phyloP scores from a whole-genome alignment of 2,888 invertebrate species.

The Tribolium freemani region DNA sequence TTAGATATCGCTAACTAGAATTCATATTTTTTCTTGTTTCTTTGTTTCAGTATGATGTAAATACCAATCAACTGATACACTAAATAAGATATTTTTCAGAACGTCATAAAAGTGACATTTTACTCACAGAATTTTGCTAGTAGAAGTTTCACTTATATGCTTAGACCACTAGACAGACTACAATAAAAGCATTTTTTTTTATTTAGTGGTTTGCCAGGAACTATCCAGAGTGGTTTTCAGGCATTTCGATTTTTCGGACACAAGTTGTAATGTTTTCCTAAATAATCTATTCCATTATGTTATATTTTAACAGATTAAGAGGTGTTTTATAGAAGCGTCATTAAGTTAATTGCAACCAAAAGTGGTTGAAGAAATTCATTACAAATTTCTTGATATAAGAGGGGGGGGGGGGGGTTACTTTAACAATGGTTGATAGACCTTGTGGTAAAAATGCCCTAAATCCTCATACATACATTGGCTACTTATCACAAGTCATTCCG shows the following conservation, averaged over 20 bases:
- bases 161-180: constrained; percentile 6
- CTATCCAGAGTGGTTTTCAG: constrained; percentile 5
- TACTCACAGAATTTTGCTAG: constrained; percentile 9
- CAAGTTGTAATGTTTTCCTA: constrained; percentile 13
- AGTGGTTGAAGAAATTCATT: constrained; percentile 3
- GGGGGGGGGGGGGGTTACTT: not conserved
- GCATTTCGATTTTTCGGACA: constrained; percentile 8
- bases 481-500: too few species aligned
- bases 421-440: not conserved
- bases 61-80: constrained; percentile 11
- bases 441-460: not conserved
- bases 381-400: not conserved
- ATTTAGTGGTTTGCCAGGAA: constrained; percentile 3
- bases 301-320: not conserved
- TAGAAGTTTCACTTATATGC: constrained; percentile 11
- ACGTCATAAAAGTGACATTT: constrained; percentile 10
- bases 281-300: constrained; percentile 11
- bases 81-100: constrained; percentile 9
- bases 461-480: not conserved
- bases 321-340: constrained; percentile 8
- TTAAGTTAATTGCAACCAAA: constrained; percentile 15
- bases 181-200: constrained; percentile 8
- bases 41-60: constrained; percentile 18
- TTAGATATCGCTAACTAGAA: constrained; percentile 21
- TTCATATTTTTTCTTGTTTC: constrained; percentile 24